A percentile compares a stretch with the other conserved stretches of the same genome.
These are phyloP conservation scores for Girardia tigrina DNA, from an alignment of 2,888 invertebrate genomes.

Conservation along the genomic window DNA sequence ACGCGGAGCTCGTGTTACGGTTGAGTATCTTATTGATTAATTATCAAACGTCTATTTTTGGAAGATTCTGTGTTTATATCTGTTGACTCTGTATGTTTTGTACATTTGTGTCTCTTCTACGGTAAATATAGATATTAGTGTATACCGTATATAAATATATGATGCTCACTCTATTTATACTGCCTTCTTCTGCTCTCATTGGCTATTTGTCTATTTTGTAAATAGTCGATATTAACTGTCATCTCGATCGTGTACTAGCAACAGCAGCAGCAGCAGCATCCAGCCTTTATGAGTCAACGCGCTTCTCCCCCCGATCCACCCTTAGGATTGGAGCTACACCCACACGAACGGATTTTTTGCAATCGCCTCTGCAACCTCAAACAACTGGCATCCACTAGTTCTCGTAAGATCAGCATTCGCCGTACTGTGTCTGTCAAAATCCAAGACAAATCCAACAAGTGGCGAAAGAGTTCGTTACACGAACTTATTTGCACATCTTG, in stretches of 20 bases:
- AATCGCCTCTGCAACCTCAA: background rate
- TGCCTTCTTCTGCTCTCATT: background rate
- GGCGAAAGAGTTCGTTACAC: background rate
- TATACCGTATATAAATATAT: background rate
- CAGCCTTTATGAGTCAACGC: background rate
- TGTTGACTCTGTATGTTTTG: background rate
- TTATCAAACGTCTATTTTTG: background rate
- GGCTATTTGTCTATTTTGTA: background rate
- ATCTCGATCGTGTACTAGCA: background rate
- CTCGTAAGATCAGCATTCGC: background rate
- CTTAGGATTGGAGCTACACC: background rate
- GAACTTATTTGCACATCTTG: background rate
- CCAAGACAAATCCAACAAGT: background rate
- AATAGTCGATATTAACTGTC: constrained; percentile 12
- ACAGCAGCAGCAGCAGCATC: background rate
- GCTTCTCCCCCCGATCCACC: background rate
- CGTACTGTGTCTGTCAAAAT: background rate
- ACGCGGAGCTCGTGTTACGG: background rate
- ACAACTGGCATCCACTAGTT: background rate
- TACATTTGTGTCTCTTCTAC: background rate
- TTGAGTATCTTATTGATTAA: constrained; percentile 21
- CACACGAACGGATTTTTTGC: background rate
- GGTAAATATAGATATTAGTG: too few species aligned
- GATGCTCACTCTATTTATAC: background rate
- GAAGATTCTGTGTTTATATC: background rate